A percentile compares a stretch with the other conserved stretches of the same genome.
Conservation (phyloP, 2,888 invertebrate genomes). For the Nasonovia ribisnigri region DNA sequence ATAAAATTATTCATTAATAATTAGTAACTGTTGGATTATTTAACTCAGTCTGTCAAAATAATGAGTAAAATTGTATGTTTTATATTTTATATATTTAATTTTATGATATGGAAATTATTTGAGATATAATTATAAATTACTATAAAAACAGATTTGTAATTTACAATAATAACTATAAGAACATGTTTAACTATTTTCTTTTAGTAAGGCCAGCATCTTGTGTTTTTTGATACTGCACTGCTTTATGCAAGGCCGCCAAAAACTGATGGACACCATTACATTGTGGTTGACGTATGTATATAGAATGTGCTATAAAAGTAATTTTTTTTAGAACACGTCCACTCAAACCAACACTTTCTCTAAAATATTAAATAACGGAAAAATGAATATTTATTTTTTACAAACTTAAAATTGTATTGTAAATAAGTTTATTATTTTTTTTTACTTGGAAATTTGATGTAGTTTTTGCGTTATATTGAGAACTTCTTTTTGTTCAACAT, state of each 20-base stretch:
- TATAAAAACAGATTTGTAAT: neutral
- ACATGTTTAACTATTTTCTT: conserved; percentile 17
- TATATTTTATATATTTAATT: neutral
- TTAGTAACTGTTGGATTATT: neutral
- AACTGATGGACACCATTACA: conserved; percentile 57
- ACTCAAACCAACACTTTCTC: conserved; percentile 79
- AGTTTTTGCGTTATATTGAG: conserved; percentile 56
- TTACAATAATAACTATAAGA: neutral
- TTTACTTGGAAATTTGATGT: conserved; percentile 66
- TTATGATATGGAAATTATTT: neutral
- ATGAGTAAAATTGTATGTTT: neutral
- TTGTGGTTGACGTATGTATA: conserved; percentile 69
- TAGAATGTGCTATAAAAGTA: conserved; percentile 86
- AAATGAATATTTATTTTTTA: conserved; percentile 6
- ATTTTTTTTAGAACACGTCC: conserved; percentile 89
- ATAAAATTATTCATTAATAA: neutral
- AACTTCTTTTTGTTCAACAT: conserved; percentile 40
- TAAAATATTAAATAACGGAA: conserved; percentile 66
- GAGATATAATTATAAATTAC: neutral
- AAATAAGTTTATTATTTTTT: conserved; percentile 53
- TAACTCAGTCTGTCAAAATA: neutral
- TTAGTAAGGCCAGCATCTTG: conserved; percentile 57
- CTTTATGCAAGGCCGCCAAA: conserved; percentile 49
- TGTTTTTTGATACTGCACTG: conserved; percentile 56
- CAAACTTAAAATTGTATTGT: neutral